Base-by-base conservation (phyloP, 2,797 vertebrate genomes). In the Rhynchonycteris naso region DNA sequence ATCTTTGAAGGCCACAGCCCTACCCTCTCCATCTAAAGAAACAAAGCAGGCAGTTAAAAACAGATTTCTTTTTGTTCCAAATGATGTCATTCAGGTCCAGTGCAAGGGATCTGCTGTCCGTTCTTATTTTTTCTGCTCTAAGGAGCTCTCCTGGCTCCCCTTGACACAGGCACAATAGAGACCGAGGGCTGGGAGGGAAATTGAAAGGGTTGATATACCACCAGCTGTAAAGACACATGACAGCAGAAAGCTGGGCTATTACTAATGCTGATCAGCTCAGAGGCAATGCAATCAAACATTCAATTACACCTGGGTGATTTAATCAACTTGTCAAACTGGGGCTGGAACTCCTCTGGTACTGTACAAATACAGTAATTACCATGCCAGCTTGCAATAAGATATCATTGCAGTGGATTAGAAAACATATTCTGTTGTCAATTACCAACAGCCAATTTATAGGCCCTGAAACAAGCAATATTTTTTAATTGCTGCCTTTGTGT, bases 271-370 rank as follows among this genome's bases (percentile, higher is more conserved):
- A 96, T 96, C 92, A 92, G 71, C 94, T 95, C 50, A 81, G 92
- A 94, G 93, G 93, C 95, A 97, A 95, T 91, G 96, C 94, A 97
- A 97, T 96, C 98, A 97, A 98, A 82, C 88, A 90, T 98, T 96
- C 98, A 97, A 97, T 97, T 98, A 98, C 58, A 97, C 94, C 90
- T 97, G 71, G 16, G 91, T 82, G 94, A 97, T 98, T 98, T 98
- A 98, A 98, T 98, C 96, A 97, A 47, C 95, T 97, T 97, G 92
- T 83, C 96, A 97, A 92, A 97, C 72, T 90, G 56, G 5, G 84
- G 38, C 93, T 97, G 76, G 86, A 97, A n/a, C 8, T 97, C 95
- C 94, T 21, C 2, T 94, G 94, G 85, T 94, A 93, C 95, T 93
- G 95, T 92, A 90, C 84, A 96, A 97, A 97, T 84, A 90, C 91